These are phyloP conservation scores for Calvadosia cruxmelitensis DNA, from an alignment of 30 jellyfish, hydroid and myxozoan genomes.

Conservation along the genomic window DNA sequence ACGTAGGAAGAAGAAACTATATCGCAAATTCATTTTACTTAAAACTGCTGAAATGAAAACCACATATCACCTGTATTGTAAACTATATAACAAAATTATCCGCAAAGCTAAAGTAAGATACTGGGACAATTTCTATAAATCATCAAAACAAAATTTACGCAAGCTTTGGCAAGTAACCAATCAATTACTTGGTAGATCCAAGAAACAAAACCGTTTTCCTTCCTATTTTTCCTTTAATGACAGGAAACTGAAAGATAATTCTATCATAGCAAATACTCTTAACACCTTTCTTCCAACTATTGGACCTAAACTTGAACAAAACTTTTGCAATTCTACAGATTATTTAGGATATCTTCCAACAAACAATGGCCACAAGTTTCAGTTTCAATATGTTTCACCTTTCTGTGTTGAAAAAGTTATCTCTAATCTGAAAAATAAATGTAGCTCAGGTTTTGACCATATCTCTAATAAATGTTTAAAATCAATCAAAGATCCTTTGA, in stretches of 20 bases:
- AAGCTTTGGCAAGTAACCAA: not conserved
- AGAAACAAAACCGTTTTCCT: not conserved
- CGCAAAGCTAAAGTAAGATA: not conserved
- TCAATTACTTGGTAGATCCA: no score
- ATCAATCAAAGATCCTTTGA: no score
- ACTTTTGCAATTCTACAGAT: no score
- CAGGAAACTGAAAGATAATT: not conserved
- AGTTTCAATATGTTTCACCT: no score
- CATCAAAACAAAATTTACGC: not conserved
- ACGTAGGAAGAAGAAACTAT: not conserved
- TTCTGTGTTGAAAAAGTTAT: no score
- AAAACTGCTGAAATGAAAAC: not conserved
- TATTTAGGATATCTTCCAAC: no score
- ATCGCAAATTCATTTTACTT: not conserved
- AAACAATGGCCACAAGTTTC: no score
- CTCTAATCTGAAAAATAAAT: no score
- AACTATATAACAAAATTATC: not conserved
- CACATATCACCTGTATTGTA: not conserved
- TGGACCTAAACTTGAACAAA: no score
- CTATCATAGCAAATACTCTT: not conserved
- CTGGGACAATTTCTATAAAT: not conserved
- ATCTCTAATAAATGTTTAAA: no score
- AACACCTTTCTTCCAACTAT: not conserved
- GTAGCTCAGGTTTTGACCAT: no score
- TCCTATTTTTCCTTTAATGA: not conserved